Percentiles rank a stretch among this genome's conserved stretches.
Evolutionary conservation across 1,140 invertebrate genomes (phyloP).

Genomic region (Saccostrea glomerata): DNA sequence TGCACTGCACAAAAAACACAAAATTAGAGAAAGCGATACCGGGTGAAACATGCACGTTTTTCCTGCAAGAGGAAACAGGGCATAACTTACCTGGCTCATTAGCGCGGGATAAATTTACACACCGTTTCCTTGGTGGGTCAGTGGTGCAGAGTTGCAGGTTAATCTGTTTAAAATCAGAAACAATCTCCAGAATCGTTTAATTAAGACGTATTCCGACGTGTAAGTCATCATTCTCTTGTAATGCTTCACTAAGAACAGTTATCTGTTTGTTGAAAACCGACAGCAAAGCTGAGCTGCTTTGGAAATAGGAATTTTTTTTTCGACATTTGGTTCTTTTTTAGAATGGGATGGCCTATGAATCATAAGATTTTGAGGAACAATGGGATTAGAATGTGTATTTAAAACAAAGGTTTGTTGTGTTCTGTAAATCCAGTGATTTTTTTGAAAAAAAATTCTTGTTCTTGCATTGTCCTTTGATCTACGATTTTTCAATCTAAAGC

Average conservation of each 20-base stretch:
- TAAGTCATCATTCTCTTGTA: background rate
- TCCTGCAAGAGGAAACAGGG: conserved; percentile 9
- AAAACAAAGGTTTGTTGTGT: conserved; percentile 7
- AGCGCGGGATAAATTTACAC: conserved; percentile 33
- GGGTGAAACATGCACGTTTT: conserved; percentile 27
- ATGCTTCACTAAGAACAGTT: conserved; percentile 19
- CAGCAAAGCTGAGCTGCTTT: conserved; percentile 21
- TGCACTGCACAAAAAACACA: background rate
- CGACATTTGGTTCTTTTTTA: conserved; percentile 29
- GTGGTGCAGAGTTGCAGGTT: conserved; percentile 32
- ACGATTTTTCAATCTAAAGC: no score
- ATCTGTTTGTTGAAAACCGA: conserved; percentile 38
- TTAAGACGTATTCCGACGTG: conserved; percentile 14
- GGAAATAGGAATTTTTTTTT: background rate
- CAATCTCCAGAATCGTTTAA: conserved; percentile 28
- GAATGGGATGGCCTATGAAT: conserved; percentile 14
- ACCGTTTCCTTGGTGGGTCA: conserved; percentile 12
- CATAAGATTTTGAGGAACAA: conserved; percentile 30
- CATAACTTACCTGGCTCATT: conserved; percentile 22
- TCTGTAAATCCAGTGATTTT: background rate
- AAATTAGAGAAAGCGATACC: background rate
- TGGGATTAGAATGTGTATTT: background rate
- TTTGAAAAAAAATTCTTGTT: no score
- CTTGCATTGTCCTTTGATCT: no score
- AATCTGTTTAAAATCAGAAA: conserved; percentile 35